A percentile compares a stretch with the other conserved stretches of the same genome.
Conservation (phyloP, 2,797 vertebrate species). For the Periophthalmus magnuspinnatus region DNA sequence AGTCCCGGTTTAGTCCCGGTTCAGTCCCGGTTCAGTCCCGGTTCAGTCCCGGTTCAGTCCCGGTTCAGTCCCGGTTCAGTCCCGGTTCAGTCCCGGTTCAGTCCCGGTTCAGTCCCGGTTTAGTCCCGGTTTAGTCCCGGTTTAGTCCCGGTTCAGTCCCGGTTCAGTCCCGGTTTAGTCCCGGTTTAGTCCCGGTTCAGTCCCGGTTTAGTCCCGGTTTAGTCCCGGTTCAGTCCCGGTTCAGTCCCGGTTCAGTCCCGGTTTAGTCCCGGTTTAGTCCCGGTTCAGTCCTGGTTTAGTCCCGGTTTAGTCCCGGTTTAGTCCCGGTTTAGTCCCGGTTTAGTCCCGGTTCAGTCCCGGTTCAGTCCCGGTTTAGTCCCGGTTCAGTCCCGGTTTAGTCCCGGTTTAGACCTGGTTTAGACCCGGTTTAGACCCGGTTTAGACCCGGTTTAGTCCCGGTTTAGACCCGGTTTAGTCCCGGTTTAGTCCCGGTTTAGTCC, state of each 20-base stretch:
- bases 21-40: neutral
- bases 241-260: too few relatives aligned
- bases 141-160: too few relatives aligned
- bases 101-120: too few relatives aligned
- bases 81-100: too few relatives aligned
- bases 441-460: neutral
- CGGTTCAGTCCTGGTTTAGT: constrained; percentile 38
- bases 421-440: too few relatives aligned
- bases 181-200: neutral
- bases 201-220: too few relatives aligned
- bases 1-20: too few relatives aligned
- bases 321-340: neutral
- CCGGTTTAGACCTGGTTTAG: neutral
- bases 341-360: neutral
- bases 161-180: too few relatives aligned
- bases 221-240: too few relatives aligned
- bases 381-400: neutral
- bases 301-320: neutral
- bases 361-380: neutral
- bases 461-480: neutral
- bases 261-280: too few relatives aligned
- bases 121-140: too few relatives aligned
- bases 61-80: too few relatives aligned
- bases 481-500: neutral
- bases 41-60: neutral